Conservation (phyloP, 2,888 invertebrate genomes). For the Plebejus melissa region DNA sequence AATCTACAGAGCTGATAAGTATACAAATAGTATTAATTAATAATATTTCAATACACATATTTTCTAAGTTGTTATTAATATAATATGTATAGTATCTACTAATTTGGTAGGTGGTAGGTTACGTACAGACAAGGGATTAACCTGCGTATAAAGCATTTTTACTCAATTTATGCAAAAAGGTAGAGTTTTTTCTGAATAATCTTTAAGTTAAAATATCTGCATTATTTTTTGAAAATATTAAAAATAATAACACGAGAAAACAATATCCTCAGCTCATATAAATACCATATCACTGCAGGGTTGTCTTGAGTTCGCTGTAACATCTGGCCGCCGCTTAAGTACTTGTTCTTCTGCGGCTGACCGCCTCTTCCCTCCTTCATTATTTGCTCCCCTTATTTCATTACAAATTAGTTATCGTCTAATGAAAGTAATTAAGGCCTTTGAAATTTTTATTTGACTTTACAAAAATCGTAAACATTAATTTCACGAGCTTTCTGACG, state of each 20-base stretch:
- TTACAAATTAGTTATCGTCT: slow-evolving; percentile 48
- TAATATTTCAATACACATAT: background rate
- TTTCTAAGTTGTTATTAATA: background rate
- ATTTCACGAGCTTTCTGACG: background rate
- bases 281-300: slow-evolving; percentile 30
- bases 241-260: background rate
- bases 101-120: too few relatives aligned
- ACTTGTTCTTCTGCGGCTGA: slow-evolving; percentile 54
- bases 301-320: slow-evolving; percentile 43
- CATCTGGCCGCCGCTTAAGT: slow-evolving; percentile 61
- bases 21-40: background rate
- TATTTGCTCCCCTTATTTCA: slow-evolving; percentile 53
- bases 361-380: slow-evolving; percentile 49
- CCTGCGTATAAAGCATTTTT: background rate
- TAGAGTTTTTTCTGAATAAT: background rate
- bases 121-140: too few relatives aligned
- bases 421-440: slow-evolving; percentile 33
- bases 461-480: slow-evolving; percentile 6
- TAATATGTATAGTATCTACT: too few relatives aligned
- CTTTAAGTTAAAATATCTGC: background rate
- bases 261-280: slow-evolving; percentile 29
- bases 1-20: slow-evolving; percentile 44
- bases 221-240: background rate
- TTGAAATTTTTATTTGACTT: slow-evolving; percentile 20
- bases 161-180: background rate